Percentiles rank a stretch among this genome's conserved stretches.
phyloP scores from a whole-genome alignment of 2,797 vertebrate species.

The Lates japonicus region DNA sequence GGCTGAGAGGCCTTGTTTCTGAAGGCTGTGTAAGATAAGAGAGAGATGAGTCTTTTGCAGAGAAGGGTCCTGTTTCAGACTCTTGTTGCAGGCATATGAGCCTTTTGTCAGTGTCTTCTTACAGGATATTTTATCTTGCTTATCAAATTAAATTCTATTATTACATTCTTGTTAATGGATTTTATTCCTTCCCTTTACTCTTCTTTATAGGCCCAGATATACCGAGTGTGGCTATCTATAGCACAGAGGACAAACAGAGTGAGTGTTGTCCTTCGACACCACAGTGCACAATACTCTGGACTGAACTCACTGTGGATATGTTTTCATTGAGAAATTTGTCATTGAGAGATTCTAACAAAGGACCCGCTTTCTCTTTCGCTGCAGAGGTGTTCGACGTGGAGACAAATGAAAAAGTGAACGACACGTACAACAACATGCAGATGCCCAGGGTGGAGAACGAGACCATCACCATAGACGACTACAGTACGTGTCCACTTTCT shows the following conservation, averaged over 20 bases:
- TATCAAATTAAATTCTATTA: conserved; percentile 1
- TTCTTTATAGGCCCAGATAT: conserved; percentile 80
- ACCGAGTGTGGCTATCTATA: conserved; percentile 82
- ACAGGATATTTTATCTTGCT: background rate
- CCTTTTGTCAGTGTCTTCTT: conserved; percentile 16
- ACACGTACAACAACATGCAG: conserved; percentile 88
- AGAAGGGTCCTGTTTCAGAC: conserved; percentile 22
- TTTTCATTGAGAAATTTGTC: background rate
- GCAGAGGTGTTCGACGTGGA: conserved; percentile 94
- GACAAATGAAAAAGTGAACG: conserved; percentile 89
- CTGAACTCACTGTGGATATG: background rate
- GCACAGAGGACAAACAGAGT: conserved; percentile 82
- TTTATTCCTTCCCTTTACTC: conserved; percentile 14
- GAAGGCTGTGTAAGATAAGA: conserved; percentile 38
- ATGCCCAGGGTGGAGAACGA: conserved; percentile 93
- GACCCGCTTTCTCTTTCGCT: conserved; percentile 42
- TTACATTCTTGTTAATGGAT: conserved; percentile 12
- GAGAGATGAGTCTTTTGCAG: conserved; percentile 25
- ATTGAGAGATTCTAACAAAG: background rate
- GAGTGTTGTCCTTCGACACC: conserved; percentile 57
- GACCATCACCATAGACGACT: conserved; percentile 91
- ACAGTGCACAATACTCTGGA: background rate
- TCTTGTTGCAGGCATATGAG: conserved; percentile 19
- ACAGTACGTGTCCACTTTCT: conserved; percentile 86
- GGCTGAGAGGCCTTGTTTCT: conserved; percentile 33